Evolutionary conservation across 2,888 invertebrate species (phyloP).

Genomic region (Allacma fusca): DNA sequence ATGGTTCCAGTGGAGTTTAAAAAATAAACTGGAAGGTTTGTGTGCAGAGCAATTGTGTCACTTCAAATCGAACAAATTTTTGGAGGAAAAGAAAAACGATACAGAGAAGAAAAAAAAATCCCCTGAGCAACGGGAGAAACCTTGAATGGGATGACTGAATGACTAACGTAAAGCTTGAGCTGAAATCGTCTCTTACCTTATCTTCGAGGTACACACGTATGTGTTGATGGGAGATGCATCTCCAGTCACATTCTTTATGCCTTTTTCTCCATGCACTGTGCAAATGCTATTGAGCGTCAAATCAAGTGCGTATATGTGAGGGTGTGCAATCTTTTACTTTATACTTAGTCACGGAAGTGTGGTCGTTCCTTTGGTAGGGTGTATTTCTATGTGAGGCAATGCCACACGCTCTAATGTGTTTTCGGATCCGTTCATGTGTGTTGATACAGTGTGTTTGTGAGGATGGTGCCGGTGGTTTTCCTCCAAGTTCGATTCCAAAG

Average conservation of each 20-base stretch:
- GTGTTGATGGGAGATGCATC: background rate
- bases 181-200: too few relatives aligned
- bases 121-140: background rate
- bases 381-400: background rate
- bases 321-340: too few relatives aligned
- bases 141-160: constrained; percentile 23
- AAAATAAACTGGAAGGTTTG: too few relatives aligned
- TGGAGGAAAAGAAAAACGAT: too few relatives aligned
- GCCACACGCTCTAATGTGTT: constrained; percentile 27
- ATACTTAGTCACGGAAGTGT: background rate
- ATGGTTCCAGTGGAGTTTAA: too few relatives aligned
- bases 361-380: background rate
- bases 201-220: too few relatives aligned
- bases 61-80: constrained; percentile 20
- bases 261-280: too few relatives aligned
- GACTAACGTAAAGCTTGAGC: background rate
- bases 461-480: constrained; percentile 33
- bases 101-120: too few relatives aligned
- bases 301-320: too few relatives aligned
- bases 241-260: too few relatives aligned
- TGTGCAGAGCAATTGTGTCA: too few relatives aligned
- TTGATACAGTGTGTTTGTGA: constrained; percentile 22
- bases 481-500: constrained; percentile 20
- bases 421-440: constrained; percentile 33
- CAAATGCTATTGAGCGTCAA: too few relatives aligned